These are phyloP conservation scores for Notarius lentiginosus DNA, from an alignment of 2,113 vertebrate genomes.

Conservation along the genomic window DNA sequence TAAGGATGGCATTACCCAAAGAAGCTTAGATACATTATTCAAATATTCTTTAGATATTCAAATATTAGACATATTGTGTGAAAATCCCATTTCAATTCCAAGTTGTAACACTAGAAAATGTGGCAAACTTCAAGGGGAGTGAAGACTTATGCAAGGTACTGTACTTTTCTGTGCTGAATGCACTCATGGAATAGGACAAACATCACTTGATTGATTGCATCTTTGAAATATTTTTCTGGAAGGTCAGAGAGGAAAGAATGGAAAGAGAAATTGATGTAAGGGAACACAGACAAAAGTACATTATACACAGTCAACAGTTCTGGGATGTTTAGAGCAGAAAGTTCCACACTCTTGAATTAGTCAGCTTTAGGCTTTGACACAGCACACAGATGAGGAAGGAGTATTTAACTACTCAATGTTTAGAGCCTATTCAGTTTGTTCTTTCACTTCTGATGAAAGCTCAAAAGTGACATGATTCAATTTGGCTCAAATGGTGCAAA, in stretches of 20 bases:
- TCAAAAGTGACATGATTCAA: slow-evolving; percentile 43
- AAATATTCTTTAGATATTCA: no score
- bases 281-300: background rate
- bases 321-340: background rate
- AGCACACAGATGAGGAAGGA: background rate
- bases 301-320: slow-evolving; percentile 3
- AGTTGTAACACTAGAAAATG: background rate
- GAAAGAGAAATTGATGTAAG: no score
- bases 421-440: slow-evolving; percentile 2
- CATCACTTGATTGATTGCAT: background rate
- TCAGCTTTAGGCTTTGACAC: background rate
- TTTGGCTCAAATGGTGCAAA: slow-evolving; percentile 30
- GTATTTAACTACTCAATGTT: slow-evolving; percentile 12
- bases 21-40: background rate
- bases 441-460: slow-evolving; percentile 28
- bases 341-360: slow-evolving; percentile 3
- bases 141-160: background rate
- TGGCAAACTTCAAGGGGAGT: background rate
- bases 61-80: background rate
- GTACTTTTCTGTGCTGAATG: background rate
- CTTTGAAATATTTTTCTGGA: background rate
- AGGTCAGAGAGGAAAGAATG: background rate
- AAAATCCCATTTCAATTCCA: background rate
- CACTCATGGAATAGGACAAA: background rate
- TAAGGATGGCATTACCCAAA: background rate